A percentile compares a stretch with the other conserved stretches of the same genome.
Evolutionary conservation across 1,140 invertebrate species (phyloP).

Genomic region (Battus philenor): DNA sequence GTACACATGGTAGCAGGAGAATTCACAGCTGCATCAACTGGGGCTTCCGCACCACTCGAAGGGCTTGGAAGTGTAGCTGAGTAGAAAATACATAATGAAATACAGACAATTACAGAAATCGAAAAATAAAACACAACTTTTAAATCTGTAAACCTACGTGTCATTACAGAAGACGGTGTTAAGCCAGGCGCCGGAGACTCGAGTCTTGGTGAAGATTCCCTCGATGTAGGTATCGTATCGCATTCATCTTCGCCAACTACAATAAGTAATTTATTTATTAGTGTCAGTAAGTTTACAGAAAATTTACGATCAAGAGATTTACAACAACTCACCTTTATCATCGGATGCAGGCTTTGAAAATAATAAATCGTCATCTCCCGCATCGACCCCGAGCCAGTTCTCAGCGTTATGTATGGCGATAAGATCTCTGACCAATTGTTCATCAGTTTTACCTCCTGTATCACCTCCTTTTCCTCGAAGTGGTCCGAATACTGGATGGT

Average conservation of each 20-base stretch:
- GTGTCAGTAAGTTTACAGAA: too few species aligned
- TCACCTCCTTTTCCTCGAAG: slow-evolving; percentile 94
- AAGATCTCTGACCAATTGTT: slow-evolving; percentile 92
- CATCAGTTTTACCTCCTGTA: slow-evolving; percentile 92
- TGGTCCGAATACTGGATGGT: slow-evolving; percentile 93
- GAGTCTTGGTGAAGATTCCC: slow-evolving; percentile 80
- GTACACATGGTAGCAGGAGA: slow-evolving; percentile 31
- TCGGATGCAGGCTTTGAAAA: slow-evolving; percentile 85
- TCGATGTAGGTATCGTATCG: slow-evolving; percentile 77
- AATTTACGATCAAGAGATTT: slow-evolving; percentile 4
- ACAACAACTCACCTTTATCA: slow-evolving; percentile 56
- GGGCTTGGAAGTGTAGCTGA: slow-evolving; percentile 54
- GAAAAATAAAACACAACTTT: not conserved
- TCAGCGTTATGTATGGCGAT: slow-evolving; percentile 95
- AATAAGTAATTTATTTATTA: too few species aligned
- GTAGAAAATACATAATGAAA: too few species aligned
- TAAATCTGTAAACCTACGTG: slow-evolving; percentile 37
- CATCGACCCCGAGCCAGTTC: slow-evolving; percentile 94
- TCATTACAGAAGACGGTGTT: slow-evolving; percentile 57
- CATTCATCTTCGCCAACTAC: slow-evolving; percentile 74
- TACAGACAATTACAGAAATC: too few species aligned
- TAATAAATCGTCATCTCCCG: slow-evolving; percentile 87
- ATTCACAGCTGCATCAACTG: slow-evolving; percentile 29
- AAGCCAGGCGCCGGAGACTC: slow-evolving; percentile 74
- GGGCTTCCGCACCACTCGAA: slow-evolving; percentile 50